Evolutionary conservation across 2,888 invertebrate species (phyloP).

Genomic region (Callyntrura sp.): DNA sequence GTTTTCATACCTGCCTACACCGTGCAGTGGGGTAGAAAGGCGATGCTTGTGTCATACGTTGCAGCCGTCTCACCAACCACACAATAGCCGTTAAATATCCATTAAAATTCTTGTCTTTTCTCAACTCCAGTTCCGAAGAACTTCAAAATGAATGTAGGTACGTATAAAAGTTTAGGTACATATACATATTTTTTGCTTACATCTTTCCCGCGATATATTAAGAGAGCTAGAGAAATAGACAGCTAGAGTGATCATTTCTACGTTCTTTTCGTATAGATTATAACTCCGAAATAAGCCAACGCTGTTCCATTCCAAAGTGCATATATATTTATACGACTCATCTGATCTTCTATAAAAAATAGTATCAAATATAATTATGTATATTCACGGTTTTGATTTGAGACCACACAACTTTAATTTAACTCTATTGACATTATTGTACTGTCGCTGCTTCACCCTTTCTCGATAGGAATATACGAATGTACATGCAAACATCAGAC

Average conservation of each 20-base stretch:
- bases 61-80: conserved; percentile 1
- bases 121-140: neutral
- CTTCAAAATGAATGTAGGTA: neutral
- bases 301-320: too few relatives aligned
- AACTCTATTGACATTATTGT: conserved; percentile 7
- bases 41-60: neutral
- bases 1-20: too few relatives aligned
- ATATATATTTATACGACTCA: too few relatives aligned
- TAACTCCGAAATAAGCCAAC: too few relatives aligned
- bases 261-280: too few relatives aligned
- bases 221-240: too few relatives aligned
- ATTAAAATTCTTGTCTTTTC: conserved; percentile 44
- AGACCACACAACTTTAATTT: conserved; percentile 5
- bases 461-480: neutral
- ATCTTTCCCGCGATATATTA: too few relatives aligned
- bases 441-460: neutral
- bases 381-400: neutral
- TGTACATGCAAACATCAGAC: neutral
- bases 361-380: too few relatives aligned
- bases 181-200: too few relatives aligned
- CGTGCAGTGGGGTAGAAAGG: too few relatives aligned
- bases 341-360: too few relatives aligned
- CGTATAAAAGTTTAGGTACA: conserved; percentile 5
- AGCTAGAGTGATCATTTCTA: too few relatives aligned
- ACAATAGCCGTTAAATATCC: conserved; percentile 60